These are phyloP conservation scores for Agrypnus murinus DNA, from an alignment of 2,888 invertebrate genomes.

Conservation along the genomic window DNA sequence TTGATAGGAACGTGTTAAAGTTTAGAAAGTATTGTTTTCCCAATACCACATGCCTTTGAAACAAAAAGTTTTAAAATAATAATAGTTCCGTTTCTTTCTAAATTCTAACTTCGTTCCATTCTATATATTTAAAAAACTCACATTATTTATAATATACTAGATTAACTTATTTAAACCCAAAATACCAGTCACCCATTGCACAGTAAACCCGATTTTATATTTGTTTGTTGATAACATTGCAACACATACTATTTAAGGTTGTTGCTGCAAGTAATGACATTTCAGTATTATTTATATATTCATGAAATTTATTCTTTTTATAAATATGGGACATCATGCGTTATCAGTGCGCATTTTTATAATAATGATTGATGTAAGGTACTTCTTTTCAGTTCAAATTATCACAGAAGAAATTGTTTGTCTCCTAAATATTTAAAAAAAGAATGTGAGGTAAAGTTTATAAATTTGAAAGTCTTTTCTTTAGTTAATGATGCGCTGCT, in stretches of 20 bases:
- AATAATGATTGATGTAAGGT: slow-evolving; percentile 53
- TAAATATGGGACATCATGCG: slow-evolving; percentile 39
- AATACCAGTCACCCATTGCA: slow-evolving; percentile 86
- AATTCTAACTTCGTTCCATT: slow-evolving; percentile 67
- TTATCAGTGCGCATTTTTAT: slow-evolving; percentile 35
- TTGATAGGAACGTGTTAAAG: slow-evolving; percentile 67
- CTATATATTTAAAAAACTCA: slow-evolving; percentile 57
- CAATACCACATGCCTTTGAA: slow-evolving; percentile 40
- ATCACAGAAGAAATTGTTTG: slow-evolving; percentile 57
- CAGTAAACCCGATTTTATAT: slow-evolving; percentile 85
- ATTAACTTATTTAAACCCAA: slow-evolving; percentile 65
- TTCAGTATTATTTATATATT: slow-evolving; percentile 16
- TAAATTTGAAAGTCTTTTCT: neutral
- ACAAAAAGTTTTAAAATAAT: slow-evolving; percentile 35
- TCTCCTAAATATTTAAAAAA: slow-evolving; percentile 31
- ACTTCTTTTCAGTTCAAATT: slow-evolving; percentile 56
- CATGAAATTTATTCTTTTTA: slow-evolving; percentile 16
- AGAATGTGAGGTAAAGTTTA: neutral
- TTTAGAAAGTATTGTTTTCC: slow-evolving; percentile 61
- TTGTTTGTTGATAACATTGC: slow-evolving; percentile 40
- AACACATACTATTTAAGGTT: slow-evolving; percentile 22
- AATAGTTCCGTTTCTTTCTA: slow-evolving; percentile 60
- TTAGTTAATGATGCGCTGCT: neutral
- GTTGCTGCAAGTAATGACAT: slow-evolving; percentile 23
- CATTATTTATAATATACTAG: slow-evolving; percentile 56